phyloP scores from a whole-genome alignment of 2,797 vertebrate species.

The Platyrinchus mystaceus region DNA sequence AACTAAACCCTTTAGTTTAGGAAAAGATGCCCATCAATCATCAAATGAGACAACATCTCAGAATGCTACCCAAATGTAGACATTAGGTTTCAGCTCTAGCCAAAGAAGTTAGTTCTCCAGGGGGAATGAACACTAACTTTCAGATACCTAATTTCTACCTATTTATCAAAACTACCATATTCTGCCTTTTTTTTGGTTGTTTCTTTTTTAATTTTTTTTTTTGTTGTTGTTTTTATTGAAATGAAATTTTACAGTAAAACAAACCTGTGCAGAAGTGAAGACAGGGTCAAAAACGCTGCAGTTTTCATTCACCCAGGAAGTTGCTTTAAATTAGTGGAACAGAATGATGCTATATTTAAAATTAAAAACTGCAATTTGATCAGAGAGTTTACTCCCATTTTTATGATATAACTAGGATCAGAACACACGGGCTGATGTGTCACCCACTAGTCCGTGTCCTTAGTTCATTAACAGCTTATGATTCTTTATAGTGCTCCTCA shows the following conservation, averaged over 20 bases:
- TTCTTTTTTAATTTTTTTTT: not conserved
- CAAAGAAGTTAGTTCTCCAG: not conserved
- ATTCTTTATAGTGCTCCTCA: conserved; percentile 15
- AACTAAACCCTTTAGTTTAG: not conserved
- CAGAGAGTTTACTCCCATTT: not conserved
- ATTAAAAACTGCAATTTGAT: not conserved
- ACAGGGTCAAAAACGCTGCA: not conserved
- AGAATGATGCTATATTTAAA: not conserved
- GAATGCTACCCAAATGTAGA: not conserved
- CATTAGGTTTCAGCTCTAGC: not conserved
- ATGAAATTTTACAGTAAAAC: not conserved
- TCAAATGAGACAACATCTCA: not conserved
- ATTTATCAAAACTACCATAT: not conserved
- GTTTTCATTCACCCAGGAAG: not conserved
- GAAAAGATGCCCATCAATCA: not conserved
- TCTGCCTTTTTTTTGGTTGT: not conserved
- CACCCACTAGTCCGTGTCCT: not conserved
- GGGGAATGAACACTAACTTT: not conserved
- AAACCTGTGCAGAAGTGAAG: not conserved
- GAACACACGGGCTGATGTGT: not conserved
- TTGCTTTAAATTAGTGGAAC: not conserved
- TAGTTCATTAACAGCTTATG: not conserved
- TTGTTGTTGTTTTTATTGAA: not conserved
- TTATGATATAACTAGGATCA: not conserved
- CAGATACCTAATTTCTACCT: not conserved